phyloP scores from a whole-genome alignment of 2,888 invertebrate genomes.

The Boloria selene region DNA sequence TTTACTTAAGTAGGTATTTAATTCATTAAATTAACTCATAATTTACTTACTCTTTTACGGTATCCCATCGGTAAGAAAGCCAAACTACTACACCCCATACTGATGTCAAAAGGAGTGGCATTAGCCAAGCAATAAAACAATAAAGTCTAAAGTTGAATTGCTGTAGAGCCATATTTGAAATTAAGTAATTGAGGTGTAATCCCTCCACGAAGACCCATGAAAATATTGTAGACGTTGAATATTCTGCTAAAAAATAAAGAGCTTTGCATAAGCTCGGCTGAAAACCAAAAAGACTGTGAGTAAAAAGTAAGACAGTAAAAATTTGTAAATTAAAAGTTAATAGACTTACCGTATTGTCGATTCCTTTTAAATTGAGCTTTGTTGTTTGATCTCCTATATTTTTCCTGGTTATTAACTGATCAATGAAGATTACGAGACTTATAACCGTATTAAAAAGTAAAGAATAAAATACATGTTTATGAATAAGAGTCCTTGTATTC shows the following conservation, averaged over 20 bases:
- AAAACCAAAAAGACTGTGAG: conserved; percentile 33
- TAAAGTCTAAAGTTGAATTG: conserved; percentile 83
- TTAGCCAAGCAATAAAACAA: conserved; percentile 88
- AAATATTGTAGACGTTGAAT: conserved; percentile 94
- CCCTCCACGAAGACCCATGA: conserved; percentile 99
- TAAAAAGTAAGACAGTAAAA: no score
- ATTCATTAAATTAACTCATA: not conserved
- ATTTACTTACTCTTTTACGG: conserved; percentile 27
- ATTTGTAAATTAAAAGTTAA: not conserved
- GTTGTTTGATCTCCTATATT: not conserved
- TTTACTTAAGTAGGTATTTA: no score
- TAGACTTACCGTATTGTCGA: conserved; percentile 16
- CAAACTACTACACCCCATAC: conserved; percentile 52
- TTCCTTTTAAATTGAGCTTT: conserved; percentile 6
- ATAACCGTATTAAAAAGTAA: not conserved
- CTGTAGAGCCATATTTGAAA: conserved; percentile 88
- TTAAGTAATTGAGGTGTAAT: conserved; percentile 91
- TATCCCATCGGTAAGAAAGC: conserved; percentile 31
- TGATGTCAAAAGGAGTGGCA: conserved; percentile 84
- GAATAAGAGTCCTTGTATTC: conserved; percentile 4
- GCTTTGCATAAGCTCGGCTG: conserved; percentile 92
- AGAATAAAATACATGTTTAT: conserved; percentile 4
- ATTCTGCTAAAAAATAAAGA: conserved; percentile 91
- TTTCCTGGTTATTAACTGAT: conserved; percentile 4
- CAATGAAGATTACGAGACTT: not conserved